Conservation (phyloP, 2,797 vertebrate species). For the Tarsius wallacei region DNA sequence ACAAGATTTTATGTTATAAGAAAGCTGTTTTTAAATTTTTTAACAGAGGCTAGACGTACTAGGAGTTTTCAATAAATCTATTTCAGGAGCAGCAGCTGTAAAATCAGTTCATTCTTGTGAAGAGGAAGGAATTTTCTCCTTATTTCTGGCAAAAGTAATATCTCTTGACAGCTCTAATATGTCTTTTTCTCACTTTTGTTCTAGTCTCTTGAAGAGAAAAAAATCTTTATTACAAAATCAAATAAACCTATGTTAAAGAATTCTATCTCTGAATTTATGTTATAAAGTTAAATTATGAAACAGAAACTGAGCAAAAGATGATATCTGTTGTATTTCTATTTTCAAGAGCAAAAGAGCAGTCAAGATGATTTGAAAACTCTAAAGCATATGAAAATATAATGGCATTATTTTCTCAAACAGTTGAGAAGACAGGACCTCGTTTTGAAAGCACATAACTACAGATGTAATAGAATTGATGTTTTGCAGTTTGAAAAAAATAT, state of each 20-base stretch:
- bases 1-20: neutral
- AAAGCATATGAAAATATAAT: constrained; percentile 33
- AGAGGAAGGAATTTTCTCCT: neutral
- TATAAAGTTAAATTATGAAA: constrained; percentile 75
- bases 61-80: constrained; percentile 60
- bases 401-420: constrained; percentile 59
- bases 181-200: constrained; percentile 50
- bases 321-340: constrained; percentile 19
- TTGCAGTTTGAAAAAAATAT: neutral
- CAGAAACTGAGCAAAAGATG: constrained; percentile 54
- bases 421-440: neutral
- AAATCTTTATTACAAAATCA: constrained; percentile 62
- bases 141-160: constrained; percentile 59
- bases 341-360: constrained; percentile 49
- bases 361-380: constrained; percentile 55
- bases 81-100: constrained; percentile 41
- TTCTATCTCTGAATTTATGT: constrained; percentile 53
- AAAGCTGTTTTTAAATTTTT: neutral
- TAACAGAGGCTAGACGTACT: neutral
- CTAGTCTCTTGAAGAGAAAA: constrained; percentile 59
- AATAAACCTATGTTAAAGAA: constrained; percentile 72
- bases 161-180: constrained; percentile 61
- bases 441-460: constrained; percentile 64
- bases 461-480: neutral
- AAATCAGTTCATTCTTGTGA: constrained; percentile 28